Evolutionary conservation across 2,888 invertebrate genomes (phyloP), one percentile per base, ranked within the genome.

Genomic region (Polietes domitor): DNA sequence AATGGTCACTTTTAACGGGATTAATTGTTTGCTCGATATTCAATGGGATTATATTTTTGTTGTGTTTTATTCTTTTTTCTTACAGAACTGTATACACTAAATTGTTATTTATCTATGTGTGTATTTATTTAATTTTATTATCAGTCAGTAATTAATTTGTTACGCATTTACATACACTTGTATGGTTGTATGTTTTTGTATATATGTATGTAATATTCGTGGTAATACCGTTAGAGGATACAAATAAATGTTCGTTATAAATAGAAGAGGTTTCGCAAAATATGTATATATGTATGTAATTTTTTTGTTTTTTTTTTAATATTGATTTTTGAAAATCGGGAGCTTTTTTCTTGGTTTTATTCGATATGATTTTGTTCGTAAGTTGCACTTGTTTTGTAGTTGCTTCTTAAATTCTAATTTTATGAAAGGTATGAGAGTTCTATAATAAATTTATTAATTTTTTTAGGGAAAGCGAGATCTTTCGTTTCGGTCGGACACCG

Each of bases 401-500:
- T 43, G 47, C 53, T 80, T 79, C 65, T 83, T 73, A 78, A 70
- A 68, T 76, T 78, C 73, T 77, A 82, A 74, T 73, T 79, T 53
- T 32, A 58, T 71, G 63, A 77, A 70, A 37, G 47, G 78, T 78
- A 37, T 41, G 19, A 78, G 50, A 71, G 24, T 68, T 68, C 68
- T 68, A 65, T 37, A 41, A 15, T 37, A 65, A 65, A 37, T 74
- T 77, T 78, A 58, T 50, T 73, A 61, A 71, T 68, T 28, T 77
- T 21, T 47, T 75, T 81, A 74, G 58, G 72, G 78, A 82, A 85
- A 87, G 86, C 89, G 89, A 90, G 91, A 91, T 92, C 92, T 91
- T 91, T 92, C 91, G 91, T 91, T 92, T 92, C 91, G 92, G 92
- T 89, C 92, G 92, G 92, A 92, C 92, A 92, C 92, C 92, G 92